These are phyloP conservation scores for Plebejus anna DNA, from an alignment of 2,888 invertebrate species.

Conservation along the genomic window DNA sequence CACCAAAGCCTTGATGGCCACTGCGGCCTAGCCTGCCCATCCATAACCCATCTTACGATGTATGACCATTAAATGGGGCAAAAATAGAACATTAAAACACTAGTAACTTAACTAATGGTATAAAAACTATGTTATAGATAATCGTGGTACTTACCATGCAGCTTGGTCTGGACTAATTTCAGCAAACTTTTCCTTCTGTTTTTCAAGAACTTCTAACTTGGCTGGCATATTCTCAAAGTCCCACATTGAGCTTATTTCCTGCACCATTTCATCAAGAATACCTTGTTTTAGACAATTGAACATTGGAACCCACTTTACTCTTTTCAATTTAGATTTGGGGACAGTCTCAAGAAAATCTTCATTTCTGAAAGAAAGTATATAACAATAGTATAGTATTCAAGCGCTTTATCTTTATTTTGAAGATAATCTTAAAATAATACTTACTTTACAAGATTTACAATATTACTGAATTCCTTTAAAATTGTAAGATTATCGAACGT, in stretches of 20 bases:
- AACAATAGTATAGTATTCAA: not conserved
- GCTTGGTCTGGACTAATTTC: constrained; percentile 49
- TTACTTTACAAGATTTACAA: constrained; percentile 64
- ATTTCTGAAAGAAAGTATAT: constrained; percentile 45
- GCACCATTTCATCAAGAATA: constrained; percentile 64
- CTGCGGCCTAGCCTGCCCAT: no score
- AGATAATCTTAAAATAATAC: constrained; percentile 19
- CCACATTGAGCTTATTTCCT: constrained; percentile 70
- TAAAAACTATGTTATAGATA: not conserved
- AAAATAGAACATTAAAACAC: not conserved
- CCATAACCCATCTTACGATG: no score
- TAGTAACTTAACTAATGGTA: not conserved
- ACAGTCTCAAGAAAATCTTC: constrained; percentile 71
- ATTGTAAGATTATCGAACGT: constrained; percentile 65
- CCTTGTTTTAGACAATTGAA: constrained; percentile 67
- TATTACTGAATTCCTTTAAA: constrained; percentile 67
- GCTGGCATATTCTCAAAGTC: constrained; percentile 65
- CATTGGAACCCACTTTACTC: constrained; percentile 71
- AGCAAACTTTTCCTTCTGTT: constrained; percentile 63
- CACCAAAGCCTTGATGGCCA: no score
- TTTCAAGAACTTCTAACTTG: constrained; percentile 61
- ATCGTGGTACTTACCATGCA: constrained; percentile 50
- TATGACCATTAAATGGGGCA: no score
- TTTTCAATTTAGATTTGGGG: constrained; percentile 61
- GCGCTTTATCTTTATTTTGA: not conserved